Conservation (phyloP, 1,140 invertebrate genomes). For the Vanessa tameamea region DNA sequence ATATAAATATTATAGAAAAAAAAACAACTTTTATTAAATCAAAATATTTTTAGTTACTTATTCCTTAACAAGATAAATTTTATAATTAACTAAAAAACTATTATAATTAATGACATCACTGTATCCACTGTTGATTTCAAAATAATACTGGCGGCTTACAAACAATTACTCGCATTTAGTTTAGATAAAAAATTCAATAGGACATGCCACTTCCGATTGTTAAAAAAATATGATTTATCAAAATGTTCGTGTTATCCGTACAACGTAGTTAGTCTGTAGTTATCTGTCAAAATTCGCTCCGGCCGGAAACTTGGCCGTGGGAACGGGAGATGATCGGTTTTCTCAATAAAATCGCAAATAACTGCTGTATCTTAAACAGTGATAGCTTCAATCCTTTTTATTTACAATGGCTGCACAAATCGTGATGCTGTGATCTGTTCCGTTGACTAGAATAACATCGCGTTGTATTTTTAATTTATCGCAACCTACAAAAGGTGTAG, state of each 20-base stretch:
- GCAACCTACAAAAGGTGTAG: no score
- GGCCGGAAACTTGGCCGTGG: slow-evolving; percentile 74
- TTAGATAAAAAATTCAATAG: slow-evolving; percentile 1
- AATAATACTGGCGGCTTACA: background rate
- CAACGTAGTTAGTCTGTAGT: slow-evolving; percentile 60
- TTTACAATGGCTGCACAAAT: slow-evolving; percentile 34
- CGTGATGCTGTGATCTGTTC: slow-evolving; percentile 17
- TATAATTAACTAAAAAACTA: no score
- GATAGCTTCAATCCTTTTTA: slow-evolving; percentile 55
- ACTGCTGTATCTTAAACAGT: slow-evolving; percentile 57
- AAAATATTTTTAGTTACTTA: no score
- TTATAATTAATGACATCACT: no score
- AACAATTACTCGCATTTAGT: background rate
- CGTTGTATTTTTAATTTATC: background rate
- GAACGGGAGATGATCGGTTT: slow-evolving; percentile 66
- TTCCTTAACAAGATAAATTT: no score
- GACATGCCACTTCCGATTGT: background rate
- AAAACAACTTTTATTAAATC: no score
- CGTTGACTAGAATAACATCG: background rate
- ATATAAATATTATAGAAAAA: no score
- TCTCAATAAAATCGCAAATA: slow-evolving; percentile 72
- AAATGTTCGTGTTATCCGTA: slow-evolving; percentile 57
- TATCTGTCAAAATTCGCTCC: slow-evolving; percentile 79
- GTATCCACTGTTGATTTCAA: no score
- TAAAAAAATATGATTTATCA: slow-evolving; percentile 13